Percentiles rank a stretch among this genome's conserved stretches.
Evolutionary conservation across 2,888 invertebrate species (phyloP).

Genomic region (Onchidella celtica): DNA sequence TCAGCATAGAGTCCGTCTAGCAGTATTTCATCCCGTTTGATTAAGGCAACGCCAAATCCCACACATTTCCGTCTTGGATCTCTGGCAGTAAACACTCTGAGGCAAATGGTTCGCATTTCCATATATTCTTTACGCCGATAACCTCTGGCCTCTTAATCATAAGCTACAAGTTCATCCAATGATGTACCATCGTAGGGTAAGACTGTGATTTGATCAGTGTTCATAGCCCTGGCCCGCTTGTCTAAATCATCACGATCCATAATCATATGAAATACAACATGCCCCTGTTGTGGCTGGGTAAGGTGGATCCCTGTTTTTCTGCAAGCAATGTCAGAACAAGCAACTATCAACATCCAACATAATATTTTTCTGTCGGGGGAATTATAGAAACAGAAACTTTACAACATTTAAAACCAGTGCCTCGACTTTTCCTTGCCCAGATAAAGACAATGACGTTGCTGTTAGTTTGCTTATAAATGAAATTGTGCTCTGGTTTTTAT

Average conservation of each 20-base stretch:
- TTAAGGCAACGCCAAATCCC: constrained; percentile 24
- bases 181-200: background rate
- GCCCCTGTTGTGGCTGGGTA: constrained; percentile 34
- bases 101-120: background rate
- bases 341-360: too few relatives aligned
- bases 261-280: constrained; percentile 8
- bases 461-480: too few relatives aligned
- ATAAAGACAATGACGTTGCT: too few relatives aligned
- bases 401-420: too few relatives aligned
- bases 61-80: background rate
- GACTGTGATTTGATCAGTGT: background rate
- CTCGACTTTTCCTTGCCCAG: too few relatives aligned
- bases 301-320: constrained; percentile 23
- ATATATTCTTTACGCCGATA: background rate
- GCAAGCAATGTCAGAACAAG: too few relatives aligned
- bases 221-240: background rate
- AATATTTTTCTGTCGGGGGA: background rate
- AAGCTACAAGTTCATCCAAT: constrained; percentile 7
- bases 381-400: background rate
- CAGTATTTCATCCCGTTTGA: constrained; percentile 29
- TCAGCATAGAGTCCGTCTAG: constrained; percentile 35
- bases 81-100: background rate
- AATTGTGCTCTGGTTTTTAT: too few relatives aligned
- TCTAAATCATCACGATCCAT: constrained; percentile 3
- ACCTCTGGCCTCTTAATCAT: constrained; percentile 20